Conservation (phyloP, 2,113 vertebrate genomes). For the Alouatta palliata region DNA sequence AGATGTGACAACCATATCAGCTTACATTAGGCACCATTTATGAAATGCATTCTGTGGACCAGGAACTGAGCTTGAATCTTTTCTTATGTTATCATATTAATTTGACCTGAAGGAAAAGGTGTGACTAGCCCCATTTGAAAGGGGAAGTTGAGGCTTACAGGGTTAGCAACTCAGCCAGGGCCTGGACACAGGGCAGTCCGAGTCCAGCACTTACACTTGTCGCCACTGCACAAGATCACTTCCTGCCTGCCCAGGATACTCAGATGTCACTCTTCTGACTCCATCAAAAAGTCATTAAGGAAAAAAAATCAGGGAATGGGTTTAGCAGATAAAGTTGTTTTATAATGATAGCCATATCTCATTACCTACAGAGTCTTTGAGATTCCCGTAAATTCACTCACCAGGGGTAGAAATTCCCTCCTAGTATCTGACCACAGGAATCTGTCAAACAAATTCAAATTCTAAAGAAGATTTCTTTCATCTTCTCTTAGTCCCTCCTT, state of each 20-base stretch:
- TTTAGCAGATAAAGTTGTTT: neutral
- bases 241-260: neutral
- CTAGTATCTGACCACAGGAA: neutral
- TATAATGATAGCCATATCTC: neutral
- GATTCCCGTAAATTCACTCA: neutral
- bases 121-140: neutral
- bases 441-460: neutral
- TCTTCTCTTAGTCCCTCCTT: neutral
- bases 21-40: neutral
- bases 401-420: neutral
- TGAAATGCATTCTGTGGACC: neutral
- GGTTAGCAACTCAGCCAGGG: neutral
- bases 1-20: neutral
- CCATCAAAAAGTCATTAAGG: neutral
- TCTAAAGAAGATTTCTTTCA: neutral
- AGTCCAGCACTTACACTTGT: neutral
- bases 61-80: neutral
- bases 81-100: neutral
- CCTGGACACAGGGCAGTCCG: neutral
- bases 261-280: neutral
- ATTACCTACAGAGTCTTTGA: neutral
- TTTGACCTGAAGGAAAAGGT: neutral
- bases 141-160: neutral
- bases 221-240: neutral
- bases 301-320: neutral